These are phyloP conservation scores for Diceros bicornis DNA, from an alignment of 2,797 vertebrate species.

Conservation along the genomic window DNA sequence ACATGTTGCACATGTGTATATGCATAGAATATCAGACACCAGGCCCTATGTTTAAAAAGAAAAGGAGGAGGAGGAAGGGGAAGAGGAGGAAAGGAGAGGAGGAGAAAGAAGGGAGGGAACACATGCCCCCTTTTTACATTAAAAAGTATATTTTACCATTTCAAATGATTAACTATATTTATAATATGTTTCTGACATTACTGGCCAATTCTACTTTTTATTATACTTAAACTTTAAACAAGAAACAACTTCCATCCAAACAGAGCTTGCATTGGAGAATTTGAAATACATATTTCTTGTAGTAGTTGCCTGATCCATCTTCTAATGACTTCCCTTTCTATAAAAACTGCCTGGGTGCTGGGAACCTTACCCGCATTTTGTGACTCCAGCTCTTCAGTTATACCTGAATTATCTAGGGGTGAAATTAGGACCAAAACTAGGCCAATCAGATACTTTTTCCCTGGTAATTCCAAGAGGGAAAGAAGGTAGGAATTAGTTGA, in stretches of 20 bases:
- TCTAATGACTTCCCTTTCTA: neutral
- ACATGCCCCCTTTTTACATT: neutral
- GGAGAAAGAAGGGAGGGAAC: neutral
- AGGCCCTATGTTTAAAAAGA: neutral
- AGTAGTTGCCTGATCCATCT: neutral
- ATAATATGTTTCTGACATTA: neutral
- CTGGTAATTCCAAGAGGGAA: constrained; percentile 23
- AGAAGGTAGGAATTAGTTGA: neutral
- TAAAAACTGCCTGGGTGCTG: neutral
- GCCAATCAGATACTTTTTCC: neutral
- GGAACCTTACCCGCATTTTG: neutral
- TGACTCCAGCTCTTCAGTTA: neutral
- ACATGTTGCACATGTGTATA: neutral
- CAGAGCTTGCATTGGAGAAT: neutral
- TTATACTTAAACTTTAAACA: neutral
- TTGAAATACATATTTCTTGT: neutral
- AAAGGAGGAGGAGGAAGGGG: neutral
- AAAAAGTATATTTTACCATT: constrained; percentile 33
- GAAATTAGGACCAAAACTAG: neutral
- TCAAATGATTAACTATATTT: neutral
- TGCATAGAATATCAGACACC: neutral
- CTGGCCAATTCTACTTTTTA: neutral
- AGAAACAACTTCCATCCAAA: neutral
- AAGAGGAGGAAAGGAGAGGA: neutral
- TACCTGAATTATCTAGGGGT: neutral